Conservation (phyloP, 1,140 invertebrate species). For the Trichonephila clavipes region DNA sequence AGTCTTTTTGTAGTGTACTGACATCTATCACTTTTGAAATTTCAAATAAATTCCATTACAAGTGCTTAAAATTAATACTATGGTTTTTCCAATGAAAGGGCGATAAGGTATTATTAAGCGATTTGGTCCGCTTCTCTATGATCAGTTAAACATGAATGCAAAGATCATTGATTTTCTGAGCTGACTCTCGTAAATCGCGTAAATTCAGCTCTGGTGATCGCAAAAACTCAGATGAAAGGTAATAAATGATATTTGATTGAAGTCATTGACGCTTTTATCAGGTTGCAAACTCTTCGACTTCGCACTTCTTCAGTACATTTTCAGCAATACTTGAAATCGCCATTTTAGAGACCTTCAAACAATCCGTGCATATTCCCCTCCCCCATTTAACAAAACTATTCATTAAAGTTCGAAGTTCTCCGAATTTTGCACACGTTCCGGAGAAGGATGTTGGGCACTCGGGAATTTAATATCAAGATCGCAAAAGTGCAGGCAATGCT, state of each 20-base stretch:
- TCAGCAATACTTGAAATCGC: background rate
- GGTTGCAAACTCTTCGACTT: background rate
- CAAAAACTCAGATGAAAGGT: background rate
- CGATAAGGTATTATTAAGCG: too few species aligned
- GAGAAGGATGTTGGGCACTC: slow-evolving; percentile 5
- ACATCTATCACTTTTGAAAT: too few species aligned
- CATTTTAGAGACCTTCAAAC: slow-evolving; percentile 15
- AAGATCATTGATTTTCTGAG: too few species aligned
- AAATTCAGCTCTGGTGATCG: too few species aligned
- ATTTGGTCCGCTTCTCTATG: too few species aligned
- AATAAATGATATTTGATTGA: slow-evolving; percentile 15
- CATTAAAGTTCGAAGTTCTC: slow-evolving; percentile 45
- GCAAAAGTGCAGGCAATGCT: background rate
- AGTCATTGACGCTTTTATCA: slow-evolving; percentile 20
- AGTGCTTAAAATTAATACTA: too few species aligned
- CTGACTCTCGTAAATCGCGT: too few species aligned
- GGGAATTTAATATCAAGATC: slow-evolving; percentile 57
- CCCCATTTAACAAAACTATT: background rate
- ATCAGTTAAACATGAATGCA: too few species aligned
- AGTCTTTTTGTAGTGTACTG: too few species aligned
- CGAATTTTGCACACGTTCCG: slow-evolving; percentile 38
- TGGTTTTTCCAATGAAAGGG: too few species aligned
- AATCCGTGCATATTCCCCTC: background rate
- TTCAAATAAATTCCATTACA: too few species aligned
- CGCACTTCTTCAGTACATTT: background rate